phyloP scores from a whole-genome alignment of 2,113 vertebrate genomes.

The Gymnarchus niloticus region DNA sequence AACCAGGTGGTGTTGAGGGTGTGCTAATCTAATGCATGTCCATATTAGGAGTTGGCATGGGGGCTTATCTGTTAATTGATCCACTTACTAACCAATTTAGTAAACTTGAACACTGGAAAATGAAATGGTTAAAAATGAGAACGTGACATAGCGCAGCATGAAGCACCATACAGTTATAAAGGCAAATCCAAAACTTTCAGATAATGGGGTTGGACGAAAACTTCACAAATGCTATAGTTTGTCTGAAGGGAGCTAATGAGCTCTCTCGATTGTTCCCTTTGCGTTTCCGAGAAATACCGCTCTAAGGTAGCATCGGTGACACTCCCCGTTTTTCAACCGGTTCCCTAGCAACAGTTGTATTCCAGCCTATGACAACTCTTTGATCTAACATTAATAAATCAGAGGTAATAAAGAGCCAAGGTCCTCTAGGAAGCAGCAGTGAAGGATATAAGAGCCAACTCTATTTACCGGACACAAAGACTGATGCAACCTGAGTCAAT shows the following conservation, averaged over 20 bases:
- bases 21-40: no score
- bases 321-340: constrained; percentile 34
- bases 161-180: background rate
- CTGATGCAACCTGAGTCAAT: constrained; percentile 48
- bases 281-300: background rate
- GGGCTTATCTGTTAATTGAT: no score
- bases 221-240: background rate
- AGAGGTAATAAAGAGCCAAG: constrained; percentile 48
- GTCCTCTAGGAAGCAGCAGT: constrained; percentile 38
- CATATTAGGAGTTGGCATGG: no score
- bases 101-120: constrained; percentile 36
- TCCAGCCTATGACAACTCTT: constrained; percentile 41
- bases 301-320: constrained; percentile 25
- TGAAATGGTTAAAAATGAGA: constrained; percentile 22
- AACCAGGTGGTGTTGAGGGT: no score
- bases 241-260: background rate
- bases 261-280: constrained; percentile 9
- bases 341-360: constrained; percentile 48
- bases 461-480: constrained; percentile 39
- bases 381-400: constrained; percentile 54
- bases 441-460: constrained; percentile 31
- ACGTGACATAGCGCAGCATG: background rate
- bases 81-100: constrained; percentile 45
- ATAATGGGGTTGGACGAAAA: no score
- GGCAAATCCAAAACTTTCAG: no score